A percentile compares a stretch with the other conserved stretches of the same genome.
phyloP scores from a whole-genome alignment of 2,113 vertebrate species.

The Tyto alba region DNA sequence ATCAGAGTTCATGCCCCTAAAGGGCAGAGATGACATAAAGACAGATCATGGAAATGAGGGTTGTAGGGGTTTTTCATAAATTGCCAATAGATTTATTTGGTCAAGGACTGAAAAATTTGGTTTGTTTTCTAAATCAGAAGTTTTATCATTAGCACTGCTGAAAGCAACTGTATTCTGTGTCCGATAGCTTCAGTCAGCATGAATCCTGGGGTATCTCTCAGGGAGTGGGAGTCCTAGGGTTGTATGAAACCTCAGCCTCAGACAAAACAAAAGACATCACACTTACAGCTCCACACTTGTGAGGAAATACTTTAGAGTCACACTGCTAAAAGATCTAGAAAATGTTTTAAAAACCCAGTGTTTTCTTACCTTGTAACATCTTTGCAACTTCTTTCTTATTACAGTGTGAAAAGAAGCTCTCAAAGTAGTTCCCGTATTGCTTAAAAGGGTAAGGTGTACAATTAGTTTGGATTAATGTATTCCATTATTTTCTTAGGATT shows the following conservation, averaged over 20 bases:
- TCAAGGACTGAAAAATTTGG: neutral
- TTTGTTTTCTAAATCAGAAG: neutral
- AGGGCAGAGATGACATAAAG: neutral
- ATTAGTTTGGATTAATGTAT: neutral
- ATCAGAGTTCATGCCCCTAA: neutral
- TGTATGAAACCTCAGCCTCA: neutral
- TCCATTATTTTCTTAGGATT: neutral
- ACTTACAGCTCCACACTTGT: rapidly evolving
- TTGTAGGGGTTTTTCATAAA: neutral
- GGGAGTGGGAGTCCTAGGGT: neutral
- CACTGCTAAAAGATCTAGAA: neutral
- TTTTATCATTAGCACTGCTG: neutral
- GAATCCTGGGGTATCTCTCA: neutral
- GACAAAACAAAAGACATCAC: neutral
- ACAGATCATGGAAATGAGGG: neutral
- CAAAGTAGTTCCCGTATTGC: neutral
- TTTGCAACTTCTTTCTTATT: neutral
- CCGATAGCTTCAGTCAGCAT: neutral
- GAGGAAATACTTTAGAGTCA: neutral
- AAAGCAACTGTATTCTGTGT: neutral
- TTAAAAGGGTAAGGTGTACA: neutral
- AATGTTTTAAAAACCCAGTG: rapidly evolving
- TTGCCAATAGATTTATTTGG: neutral
- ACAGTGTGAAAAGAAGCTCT: neutral
- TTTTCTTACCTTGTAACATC: neutral